Conservation (phyloP, 2,797 vertebrate species). For the Geotrypetes seraphini region DNA sequence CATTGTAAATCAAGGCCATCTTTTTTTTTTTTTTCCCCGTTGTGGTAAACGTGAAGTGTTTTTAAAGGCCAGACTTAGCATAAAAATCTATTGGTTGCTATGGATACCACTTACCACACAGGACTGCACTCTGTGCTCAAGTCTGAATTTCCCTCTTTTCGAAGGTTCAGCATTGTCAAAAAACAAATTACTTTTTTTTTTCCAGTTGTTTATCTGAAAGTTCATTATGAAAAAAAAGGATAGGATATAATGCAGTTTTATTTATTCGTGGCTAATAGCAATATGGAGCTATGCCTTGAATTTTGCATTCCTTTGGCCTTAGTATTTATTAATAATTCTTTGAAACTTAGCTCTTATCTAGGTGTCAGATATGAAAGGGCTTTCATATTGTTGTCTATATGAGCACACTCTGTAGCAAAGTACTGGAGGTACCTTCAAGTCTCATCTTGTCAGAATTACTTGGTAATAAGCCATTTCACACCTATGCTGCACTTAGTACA, state of each 20-base stretch:
- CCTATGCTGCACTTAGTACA: slow-evolving; percentile 49
- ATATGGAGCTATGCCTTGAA: slow-evolving; percentile 25
- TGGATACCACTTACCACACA: slow-evolving; percentile 71
- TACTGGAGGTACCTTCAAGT: slow-evolving; percentile 50
- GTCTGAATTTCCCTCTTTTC: slow-evolving; percentile 66
- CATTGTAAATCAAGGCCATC: slow-evolving; percentile 72
- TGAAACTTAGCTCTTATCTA: slow-evolving; percentile 54
- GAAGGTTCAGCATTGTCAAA: slow-evolving; percentile 64
- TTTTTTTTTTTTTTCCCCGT: too few relatives aligned
- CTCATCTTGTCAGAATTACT: slow-evolving; percentile 54
- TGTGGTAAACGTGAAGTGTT: slow-evolving; percentile 72
- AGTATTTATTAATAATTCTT: slow-evolving; percentile 46
- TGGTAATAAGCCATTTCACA: slow-evolving; percentile 53
- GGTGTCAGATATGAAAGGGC: slow-evolving; percentile 52
- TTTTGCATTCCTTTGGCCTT: slow-evolving; percentile 22
- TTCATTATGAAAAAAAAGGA: slow-evolving; percentile 48
- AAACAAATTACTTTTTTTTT: slow-evolving; percentile 58
- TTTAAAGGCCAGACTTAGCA: slow-evolving; percentile 76
- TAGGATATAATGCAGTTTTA: slow-evolving; percentile 44
- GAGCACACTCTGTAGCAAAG: slow-evolving; percentile 51
- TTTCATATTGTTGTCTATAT: slow-evolving; percentile 43
- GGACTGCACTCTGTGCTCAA: slow-evolving; percentile 58
- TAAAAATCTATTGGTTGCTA: slow-evolving; percentile 75
- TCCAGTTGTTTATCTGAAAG: slow-evolving; percentile 59
- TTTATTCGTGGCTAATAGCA: slow-evolving; percentile 17